A percentile compares a stretch with the other conserved stretches of the same genome.
Evolutionary conservation across 2,113 vertebrate species (phyloP).

Genomic region (Lepus europaeus): DNA sequence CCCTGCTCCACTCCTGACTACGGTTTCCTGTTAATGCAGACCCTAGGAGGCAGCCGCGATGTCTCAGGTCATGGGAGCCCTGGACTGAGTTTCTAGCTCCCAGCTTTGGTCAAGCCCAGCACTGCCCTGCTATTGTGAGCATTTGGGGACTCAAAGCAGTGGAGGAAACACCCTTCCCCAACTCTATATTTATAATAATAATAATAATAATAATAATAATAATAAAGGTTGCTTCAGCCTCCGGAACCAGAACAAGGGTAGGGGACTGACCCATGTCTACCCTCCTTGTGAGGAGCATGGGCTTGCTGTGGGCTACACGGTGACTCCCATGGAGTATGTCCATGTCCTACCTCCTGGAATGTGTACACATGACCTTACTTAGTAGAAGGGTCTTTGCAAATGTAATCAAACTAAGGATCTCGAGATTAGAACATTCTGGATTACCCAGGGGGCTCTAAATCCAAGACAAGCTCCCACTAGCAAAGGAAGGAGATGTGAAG

Average conservation of each 20-base stretch:
- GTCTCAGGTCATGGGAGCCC: no score
- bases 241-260: neutral
- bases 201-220: no score
- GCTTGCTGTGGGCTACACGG: neutral
- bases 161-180: no score
- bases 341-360: neutral
- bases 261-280: neutral
- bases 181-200: no score
- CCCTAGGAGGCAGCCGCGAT: no score
- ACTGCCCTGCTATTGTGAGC: no score
- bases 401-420: slow-evolving; percentile 1
- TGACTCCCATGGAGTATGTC: neutral
- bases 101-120: no score
- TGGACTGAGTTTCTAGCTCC: no score
- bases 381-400: slow-evolving; percentile 26
- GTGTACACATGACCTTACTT: neutral
- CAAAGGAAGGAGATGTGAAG: neutral
- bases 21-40: no score
- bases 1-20: no score
- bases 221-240: neutral
- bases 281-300: neutral
- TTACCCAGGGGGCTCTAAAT: neutral
- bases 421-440: neutral
- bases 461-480: neutral
- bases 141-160: no score